Percentiles rank a stretch among this genome's conserved stretches.
Conservation (phyloP, 1,140 invertebrate species). For the Drusus annulatus region DNA sequence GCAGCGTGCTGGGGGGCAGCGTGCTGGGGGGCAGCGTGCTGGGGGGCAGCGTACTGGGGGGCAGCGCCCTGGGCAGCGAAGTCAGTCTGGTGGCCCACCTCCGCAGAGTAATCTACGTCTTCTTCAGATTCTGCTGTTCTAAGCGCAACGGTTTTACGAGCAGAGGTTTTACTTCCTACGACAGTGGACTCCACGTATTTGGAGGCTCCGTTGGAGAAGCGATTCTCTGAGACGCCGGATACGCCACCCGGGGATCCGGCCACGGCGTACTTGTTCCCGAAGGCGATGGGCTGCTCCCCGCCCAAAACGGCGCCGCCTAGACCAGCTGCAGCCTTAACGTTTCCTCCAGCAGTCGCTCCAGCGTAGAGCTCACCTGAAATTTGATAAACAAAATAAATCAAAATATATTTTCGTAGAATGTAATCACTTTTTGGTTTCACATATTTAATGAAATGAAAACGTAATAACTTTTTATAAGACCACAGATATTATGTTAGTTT, state of each 20-base stretch:
- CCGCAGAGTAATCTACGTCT: not conserved
- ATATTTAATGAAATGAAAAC: no score
- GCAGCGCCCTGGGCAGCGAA: not conserved
- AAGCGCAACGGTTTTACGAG: not conserved
- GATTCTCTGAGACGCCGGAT: slow-evolving; percentile 36
- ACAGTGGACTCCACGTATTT: slow-evolving; percentile 25
- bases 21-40: not conserved
- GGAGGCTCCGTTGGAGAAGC: slow-evolving; percentile 24
- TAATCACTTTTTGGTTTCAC: no score
- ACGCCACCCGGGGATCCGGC: slow-evolving; percentile 34
- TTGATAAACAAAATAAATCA: no score
- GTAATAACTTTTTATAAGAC: no score
- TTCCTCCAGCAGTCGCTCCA: slow-evolving; percentile 68
- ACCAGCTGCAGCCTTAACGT: slow-evolving; percentile 66
- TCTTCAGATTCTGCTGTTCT: not conserved
- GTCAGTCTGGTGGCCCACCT: not conserved
- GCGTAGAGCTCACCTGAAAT: slow-evolving; percentile 66
- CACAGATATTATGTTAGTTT: no score
- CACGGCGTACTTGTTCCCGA: slow-evolving; percentile 48
- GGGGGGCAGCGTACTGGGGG: not conserved
- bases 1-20: not conserved
- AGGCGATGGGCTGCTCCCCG: slow-evolving; percentile 47
- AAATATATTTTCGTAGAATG: no score
- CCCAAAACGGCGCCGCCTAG: slow-evolving; percentile 63
- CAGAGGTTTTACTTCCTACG: slow-evolving; percentile 17